Conservation (phyloP, 2,888 invertebrate species). For the Cheilosia variabilis region DNA sequence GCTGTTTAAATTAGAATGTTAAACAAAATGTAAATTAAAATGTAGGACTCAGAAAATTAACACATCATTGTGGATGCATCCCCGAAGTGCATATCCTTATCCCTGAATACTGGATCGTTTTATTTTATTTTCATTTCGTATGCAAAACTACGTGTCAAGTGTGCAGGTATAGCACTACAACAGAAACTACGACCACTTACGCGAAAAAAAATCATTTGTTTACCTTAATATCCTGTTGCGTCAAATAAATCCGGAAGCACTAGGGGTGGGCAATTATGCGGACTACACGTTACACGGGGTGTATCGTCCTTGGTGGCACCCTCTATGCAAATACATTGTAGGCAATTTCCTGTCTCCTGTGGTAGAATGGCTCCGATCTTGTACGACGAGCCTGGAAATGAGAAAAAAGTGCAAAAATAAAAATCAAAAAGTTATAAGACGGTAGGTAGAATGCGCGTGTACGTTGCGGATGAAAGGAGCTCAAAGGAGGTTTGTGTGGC, state of each 20-base stretch:
- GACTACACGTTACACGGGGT: conserved; percentile 83
- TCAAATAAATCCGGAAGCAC: conserved; percentile 83
- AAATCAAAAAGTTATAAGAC: not conserved
- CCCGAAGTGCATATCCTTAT: conserved; percentile 5
- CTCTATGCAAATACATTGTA: conserved; percentile 88
- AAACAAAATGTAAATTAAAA: conserved; percentile 44
- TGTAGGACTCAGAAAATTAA: conserved; percentile 39
- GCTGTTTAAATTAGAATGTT: conserved; percentile 30
- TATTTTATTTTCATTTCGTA: conserved; percentile 17
- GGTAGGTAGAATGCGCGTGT: not conserved
- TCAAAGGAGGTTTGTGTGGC: not conserved
- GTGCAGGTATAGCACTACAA: not conserved
- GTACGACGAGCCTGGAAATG: conserved; percentile 86
- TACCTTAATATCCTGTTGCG: conserved; percentile 83
- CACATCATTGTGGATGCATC: conserved; percentile 49
- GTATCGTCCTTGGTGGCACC: conserved; percentile 84
- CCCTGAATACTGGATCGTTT: not conserved
- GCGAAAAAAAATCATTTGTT: conserved; percentile 55
- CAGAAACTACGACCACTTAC: conserved; percentile 15
- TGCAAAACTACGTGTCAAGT: conserved; percentile 28
- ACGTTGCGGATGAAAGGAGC: not conserved
- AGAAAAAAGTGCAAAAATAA: conserved; percentile 18
- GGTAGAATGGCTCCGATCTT: conserved; percentile 87
- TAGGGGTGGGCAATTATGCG: conserved; percentile 83
- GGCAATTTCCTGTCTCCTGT: conserved; percentile 88